Base-by-base conservation (phyloP, 2,113 vertebrate species). In the Ceyx cyanopectus region DNA sequence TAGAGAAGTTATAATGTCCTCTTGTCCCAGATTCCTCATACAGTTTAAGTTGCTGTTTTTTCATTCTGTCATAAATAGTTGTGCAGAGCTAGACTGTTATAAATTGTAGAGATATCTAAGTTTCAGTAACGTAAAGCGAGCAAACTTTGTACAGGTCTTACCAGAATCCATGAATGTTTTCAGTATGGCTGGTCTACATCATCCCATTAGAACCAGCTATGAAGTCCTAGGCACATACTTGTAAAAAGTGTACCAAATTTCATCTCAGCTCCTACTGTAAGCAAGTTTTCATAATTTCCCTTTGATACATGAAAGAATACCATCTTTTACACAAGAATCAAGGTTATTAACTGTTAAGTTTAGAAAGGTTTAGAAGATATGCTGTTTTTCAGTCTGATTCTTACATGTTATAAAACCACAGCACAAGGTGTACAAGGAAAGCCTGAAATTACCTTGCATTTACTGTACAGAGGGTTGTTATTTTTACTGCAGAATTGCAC, bases 121-220 rank as follows among this genome's bases (percentile, higher is more conserved):
- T 69, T 77, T 87, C 21, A 32, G 17, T 41, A 61, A 61, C 4
- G 46, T 50, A 56, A 73, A 57, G 61, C 69, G 51, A 85, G 34
- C n/a, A 76, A 34, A 80, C 27, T 53, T 54, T 66, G 27, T 20
- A 37, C 24, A 53, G 16, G 14, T 80, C 23, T 66, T 37, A 50
- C n/a, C 41, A 76, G 29, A 66, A 69, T 9, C 23, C 20, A 61
- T 15, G 43, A 0, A 0, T 29, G 27, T 11, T 51, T 74, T 72
- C 3, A 1, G 40, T 27, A 57, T 1, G 5, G 24, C 19, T 0
- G 0, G 34, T 53, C 48, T 72, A 26, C 3, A 1, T 22, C 2
- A 2, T 46, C 50, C 41, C 13, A 1, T 32, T 50, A 73, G 34
- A 94, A 82, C 16, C 15, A 68, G 34, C 12, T 13, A 24, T 0